Evolutionary conservation across 1,140 invertebrate genomes (phyloP).

Genomic region (Glomeris maerens): DNA sequence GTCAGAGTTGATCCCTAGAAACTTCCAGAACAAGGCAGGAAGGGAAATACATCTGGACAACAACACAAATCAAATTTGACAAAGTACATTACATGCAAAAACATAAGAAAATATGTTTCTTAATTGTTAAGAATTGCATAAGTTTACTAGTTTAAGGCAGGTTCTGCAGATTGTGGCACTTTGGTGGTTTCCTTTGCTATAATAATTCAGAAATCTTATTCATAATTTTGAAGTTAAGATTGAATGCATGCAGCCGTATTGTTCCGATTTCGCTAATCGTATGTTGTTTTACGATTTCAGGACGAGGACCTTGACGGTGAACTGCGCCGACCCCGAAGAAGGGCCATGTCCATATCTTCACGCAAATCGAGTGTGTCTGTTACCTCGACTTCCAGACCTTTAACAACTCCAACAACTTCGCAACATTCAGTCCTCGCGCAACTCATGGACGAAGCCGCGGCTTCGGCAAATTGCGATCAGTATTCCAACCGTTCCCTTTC

Average conservation of each 20-base stretch:
- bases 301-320: slow-evolving; percentile 30
- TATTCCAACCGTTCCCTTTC: too few relatives aligned
- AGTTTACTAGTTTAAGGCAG: neutral
- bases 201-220: slow-evolving; percentile 11
- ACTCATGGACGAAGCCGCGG: neutral
- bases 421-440: slow-evolving; percentile 10
- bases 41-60: too few relatives aligned
- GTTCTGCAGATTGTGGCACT: neutral
- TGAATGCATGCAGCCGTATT: slow-evolving; percentile 8
- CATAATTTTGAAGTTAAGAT: slow-evolving; percentile 18
- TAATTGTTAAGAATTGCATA: too few relatives aligned
- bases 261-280: neutral
- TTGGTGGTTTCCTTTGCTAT: slow-evolving; percentile 1
- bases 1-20: too few relatives aligned
- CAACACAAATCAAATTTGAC: too few relatives aligned
- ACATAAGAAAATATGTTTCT: too few relatives aligned
- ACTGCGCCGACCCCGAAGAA: slow-evolving; percentile 22
- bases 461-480: too few relatives aligned
- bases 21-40: too few relatives aligned
- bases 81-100: too few relatives aligned
- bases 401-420: slow-evolving; percentile 20
- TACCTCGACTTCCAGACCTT: slow-evolving; percentile 21
- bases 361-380: slow-evolving; percentile 18
- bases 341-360: slow-evolving; percentile 22
- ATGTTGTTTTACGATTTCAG: slow-evolving; percentile 12